These are phyloP conservation scores for Thymallus thymallus DNA, from an alignment of 2,113 vertebrate genomes.

Conservation along the genomic window DNA sequence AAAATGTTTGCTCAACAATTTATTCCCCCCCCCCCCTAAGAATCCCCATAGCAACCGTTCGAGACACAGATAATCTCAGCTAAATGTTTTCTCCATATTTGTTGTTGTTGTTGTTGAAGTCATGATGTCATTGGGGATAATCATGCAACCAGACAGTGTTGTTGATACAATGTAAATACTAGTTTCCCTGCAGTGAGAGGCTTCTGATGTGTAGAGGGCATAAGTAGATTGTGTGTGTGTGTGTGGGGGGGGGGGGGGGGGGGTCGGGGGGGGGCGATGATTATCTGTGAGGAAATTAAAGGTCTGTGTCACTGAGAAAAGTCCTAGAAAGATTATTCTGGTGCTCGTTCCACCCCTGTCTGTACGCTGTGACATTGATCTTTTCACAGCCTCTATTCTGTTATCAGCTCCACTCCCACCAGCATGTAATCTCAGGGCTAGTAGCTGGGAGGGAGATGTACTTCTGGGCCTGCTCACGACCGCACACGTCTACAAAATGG, in stretches of 20 bases:
- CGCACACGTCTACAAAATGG: too few relatives aligned
- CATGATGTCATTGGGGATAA: slow-evolving; percentile 23
- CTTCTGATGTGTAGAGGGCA: slow-evolving; percentile 6
- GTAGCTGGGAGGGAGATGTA: too few relatives aligned
- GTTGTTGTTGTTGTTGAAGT: slow-evolving; percentile 20
- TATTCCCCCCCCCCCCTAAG: slow-evolving; percentile 24
- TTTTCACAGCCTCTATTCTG: slow-evolving; percentile 55
- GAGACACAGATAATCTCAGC: slow-evolving; percentile 39
- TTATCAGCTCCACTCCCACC: slow-evolving; percentile 71
- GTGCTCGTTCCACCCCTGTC: neutral
- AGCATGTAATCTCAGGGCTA: slow-evolving; percentile 67
- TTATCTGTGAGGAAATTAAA: slow-evolving; percentile 63
- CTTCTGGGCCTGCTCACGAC: too few relatives aligned
- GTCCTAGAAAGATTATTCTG: slow-evolving; percentile 41
- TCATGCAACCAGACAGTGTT: slow-evolving; percentile 12
- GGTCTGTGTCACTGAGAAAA: slow-evolving; percentile 41
- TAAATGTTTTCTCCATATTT: slow-evolving; percentile 29
- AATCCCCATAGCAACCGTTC: slow-evolving; percentile 66
- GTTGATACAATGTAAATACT: slow-evolving; percentile 2
- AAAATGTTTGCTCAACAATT: slow-evolving; percentile 50
- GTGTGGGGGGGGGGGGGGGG: too few relatives aligned
- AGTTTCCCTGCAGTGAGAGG: slow-evolving; percentile 11
- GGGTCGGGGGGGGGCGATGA: too few relatives aligned
- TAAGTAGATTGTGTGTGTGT: neutral
- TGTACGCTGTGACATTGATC: slow-evolving; percentile 37